phyloP scores from a whole-genome alignment of 2,888 invertebrate genomes.

The Nephrotoma guestfalica region DNA sequence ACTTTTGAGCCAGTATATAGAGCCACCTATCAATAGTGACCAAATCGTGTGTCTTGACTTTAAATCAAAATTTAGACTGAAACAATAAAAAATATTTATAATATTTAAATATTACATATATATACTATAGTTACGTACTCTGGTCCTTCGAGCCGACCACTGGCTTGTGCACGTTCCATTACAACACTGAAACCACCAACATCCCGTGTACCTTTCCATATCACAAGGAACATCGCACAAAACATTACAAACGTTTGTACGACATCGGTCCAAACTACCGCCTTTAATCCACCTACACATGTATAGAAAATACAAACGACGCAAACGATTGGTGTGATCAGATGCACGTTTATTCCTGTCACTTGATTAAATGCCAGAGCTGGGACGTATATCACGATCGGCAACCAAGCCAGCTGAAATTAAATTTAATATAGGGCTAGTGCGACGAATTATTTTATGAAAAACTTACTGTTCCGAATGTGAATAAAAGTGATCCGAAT shows the following conservation, averaged over 20 bases:
- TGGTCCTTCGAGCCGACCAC: conserved; percentile 45
- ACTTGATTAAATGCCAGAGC: conserved; percentile 63
- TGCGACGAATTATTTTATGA: background rate
- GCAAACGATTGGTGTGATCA: conserved; percentile 57
- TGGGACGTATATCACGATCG: conserved; percentile 57
- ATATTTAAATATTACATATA: background rate
- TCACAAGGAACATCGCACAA: conserved; percentile 48
- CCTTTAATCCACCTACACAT: conserved; percentile 51
- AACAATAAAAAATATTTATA: background rate
- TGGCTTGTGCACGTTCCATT: conserved; percentile 38
- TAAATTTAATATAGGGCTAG: background rate
- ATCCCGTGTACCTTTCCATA: conserved; percentile 46
- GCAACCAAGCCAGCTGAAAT: conserved; percentile 49
- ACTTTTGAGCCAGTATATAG: conserved; percentile 55
- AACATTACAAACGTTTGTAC: conserved; percentile 55
- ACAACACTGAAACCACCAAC: conserved; percentile 50
- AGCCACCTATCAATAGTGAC: conserved; percentile 54
- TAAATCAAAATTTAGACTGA: conserved; percentile 49
- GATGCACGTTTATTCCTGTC: conserved; percentile 60
- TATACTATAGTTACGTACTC: conserved; percentile 29
- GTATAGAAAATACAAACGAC: conserved; percentile 68
- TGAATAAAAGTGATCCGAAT: conserved; percentile 50
- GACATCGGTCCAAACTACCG: conserved; percentile 59
- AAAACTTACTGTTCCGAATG: conserved; percentile 44
- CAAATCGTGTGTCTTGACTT: conserved; percentile 59